Percentiles rank a stretch among this genome's conserved stretches.
These are phyloP conservation scores for Eilema depressum DNA, from an alignment of 2,888 invertebrate genomes.

Conservation along the genomic window DNA sequence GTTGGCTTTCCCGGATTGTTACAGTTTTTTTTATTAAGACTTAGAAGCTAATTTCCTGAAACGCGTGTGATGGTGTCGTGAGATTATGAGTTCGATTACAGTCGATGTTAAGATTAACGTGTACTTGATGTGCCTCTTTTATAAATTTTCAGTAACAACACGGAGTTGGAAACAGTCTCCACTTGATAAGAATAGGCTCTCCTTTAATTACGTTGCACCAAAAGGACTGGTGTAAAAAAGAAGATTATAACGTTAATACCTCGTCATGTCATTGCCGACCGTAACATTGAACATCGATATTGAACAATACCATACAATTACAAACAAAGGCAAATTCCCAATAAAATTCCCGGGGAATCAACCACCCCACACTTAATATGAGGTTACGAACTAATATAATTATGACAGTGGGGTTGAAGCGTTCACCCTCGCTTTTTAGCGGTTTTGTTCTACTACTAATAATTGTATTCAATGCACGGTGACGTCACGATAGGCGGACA, in stretches of 20 bases:
- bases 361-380: constrained; percentile 64
- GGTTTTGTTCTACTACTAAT: constrained; percentile 67
- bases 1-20: too few relatives aligned
- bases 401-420: constrained; percentile 63
- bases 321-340: constrained; percentile 26
- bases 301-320: constrained; percentile 15
- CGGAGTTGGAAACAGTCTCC: too few relatives aligned
- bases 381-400: constrained; percentile 82
- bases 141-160: too few relatives aligned
- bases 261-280: background rate
- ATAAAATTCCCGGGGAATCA: constrained; percentile 34
- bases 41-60: too few relatives aligned
- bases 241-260: background rate
- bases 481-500: constrained; percentile 46
- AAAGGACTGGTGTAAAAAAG: too few relatives aligned
- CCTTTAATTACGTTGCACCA: too few relatives aligned
- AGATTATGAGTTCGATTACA: too few relatives aligned
- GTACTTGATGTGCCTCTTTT: too few relatives aligned
- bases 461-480: constrained; percentile 63
- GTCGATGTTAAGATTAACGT: too few relatives aligned
- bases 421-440: constrained; percentile 68
- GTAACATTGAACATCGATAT: background rate
- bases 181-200: too few relatives aligned
- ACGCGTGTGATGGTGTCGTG: too few relatives aligned
- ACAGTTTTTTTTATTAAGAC: too few relatives aligned